These are phyloP conservation scores for Metallyticus violacea DNA, from an alignment of 2,888 invertebrate genomes.

Conservation along the genomic window DNA sequence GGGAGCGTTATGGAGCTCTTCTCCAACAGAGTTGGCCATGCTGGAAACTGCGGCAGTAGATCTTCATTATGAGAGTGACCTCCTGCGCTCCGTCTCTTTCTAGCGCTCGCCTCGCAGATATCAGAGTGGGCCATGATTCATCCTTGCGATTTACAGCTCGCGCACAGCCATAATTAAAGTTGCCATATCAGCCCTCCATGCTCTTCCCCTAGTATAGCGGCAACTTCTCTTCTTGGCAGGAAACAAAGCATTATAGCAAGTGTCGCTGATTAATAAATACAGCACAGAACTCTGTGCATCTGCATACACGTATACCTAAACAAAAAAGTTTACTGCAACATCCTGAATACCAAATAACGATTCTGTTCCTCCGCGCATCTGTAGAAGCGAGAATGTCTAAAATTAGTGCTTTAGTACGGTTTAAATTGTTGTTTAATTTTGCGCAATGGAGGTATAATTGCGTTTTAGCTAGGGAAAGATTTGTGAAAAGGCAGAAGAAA, in stretches of 20 bases:
- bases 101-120: background rate
- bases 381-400: too few species aligned
- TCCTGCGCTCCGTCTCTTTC: slow-evolving; percentile 5
- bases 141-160: slow-evolving; percentile 22
- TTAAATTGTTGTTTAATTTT: too few species aligned
- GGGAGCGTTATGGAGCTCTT: background rate
- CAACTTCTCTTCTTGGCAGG: background rate
- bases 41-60: background rate
- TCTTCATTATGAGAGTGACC: slow-evolving; percentile 14
- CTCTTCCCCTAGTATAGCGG: background rate
- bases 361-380: too few species aligned
- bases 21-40: slow-evolving; percentile 12
- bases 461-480: too few species aligned
- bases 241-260: background rate
- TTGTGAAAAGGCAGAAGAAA: too few species aligned
- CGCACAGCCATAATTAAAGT: slow-evolving; percentile 23
- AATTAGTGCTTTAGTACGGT: too few species aligned
- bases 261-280: background rate
- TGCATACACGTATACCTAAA: background rate
- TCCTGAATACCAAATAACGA: background rate
- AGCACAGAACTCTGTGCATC: background rate
- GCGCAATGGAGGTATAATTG: too few species aligned
- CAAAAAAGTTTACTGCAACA: background rate
- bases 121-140: slow-evolving; percentile 20
- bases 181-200: background rate